Base-by-base conservation (phyloP, 2,113 vertebrate species). In the Pseudorectes ferrugineus region DNA sequence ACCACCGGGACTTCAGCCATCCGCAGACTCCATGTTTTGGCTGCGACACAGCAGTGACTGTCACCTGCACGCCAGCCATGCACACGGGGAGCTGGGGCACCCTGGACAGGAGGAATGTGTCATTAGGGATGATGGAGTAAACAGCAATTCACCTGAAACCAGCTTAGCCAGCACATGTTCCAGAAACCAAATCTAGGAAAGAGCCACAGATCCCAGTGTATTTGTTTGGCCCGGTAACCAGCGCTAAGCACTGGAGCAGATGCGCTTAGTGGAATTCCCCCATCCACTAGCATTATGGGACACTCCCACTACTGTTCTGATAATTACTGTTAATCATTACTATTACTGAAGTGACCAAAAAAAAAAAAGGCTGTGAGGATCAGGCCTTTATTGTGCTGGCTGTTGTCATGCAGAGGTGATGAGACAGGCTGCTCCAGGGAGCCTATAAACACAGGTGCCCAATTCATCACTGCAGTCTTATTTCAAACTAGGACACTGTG, bases 181-280 rank as follows among this genome's bases (percentile, higher is more conserved):
- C 90, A 91, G 79, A 95, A 70, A 57, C 26, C 63, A 42, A 93
- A 67, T 54, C 71, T 88, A 89, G 77, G 65, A 75, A 95, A 96
- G 94, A 57, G 65, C 61, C 84, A 66, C 2, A 2, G 68, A 38
- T 77, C 91, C 51, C 0, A 0, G 10, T 92, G 55, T 97, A 93
- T 97, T 97, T 97, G 94, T 97, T 96, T 96, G 88, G 93, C 94
- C 71, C 85, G 78, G 93, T 65, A 96, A 96, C 93, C 4, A 85
- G 89, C 1, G 1, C 46, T n/a, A 77, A 71, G 87, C 89, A 83
- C 5, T 23, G 70, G 35, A 94, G 88, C 75, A 94, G 88, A 90
- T 79, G 89, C 8, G 3, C 85, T 92, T 96, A 93, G 89, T 97
- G 96, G 96, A 97, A 96, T 96, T 97, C 94, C 96, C 95, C 96